phyloP scores from a whole-genome alignment of 2,888 invertebrate genomes.

The Drosophila fungiperda region DNA sequence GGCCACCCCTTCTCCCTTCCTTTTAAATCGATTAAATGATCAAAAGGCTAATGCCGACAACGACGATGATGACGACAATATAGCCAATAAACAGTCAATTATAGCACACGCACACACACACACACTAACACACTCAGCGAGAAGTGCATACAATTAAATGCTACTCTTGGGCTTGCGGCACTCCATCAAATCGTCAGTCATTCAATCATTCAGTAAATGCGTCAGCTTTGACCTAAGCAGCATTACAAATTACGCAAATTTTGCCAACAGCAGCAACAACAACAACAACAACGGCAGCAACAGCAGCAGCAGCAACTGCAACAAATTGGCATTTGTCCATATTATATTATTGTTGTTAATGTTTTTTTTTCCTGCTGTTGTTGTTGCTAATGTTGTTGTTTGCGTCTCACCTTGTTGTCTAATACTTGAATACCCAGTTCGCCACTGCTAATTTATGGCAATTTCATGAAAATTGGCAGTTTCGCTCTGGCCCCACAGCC shows the following conservation, averaged over 20 bases:
- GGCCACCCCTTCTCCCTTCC: no score
- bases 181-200: conserved; percentile 33
- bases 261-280: conserved; percentile 62
- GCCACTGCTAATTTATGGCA: conserved; percentile 71
- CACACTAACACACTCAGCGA: conserved; percentile 7
- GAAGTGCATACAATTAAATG: conserved; percentile 77
- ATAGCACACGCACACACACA: conserved; percentile 45
- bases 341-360: conserved; percentile 32
- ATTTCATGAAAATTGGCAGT: conserved; percentile 68
- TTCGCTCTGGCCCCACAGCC: conserved; percentile 26
- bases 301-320: conserved; percentile 20
- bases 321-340: conserved; percentile 60
- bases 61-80: conserved; percentile 35
- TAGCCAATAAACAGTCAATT: conserved; percentile 78
- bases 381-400: conserved; percentile 37
- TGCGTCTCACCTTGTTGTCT: conserved; percentile 68
- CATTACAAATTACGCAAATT: conserved; percentile 72
- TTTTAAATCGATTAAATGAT: conserved; percentile 65
- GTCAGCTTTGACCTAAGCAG: conserved; percentile 54
- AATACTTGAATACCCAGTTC: conserved; percentile 44
- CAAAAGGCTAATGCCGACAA: conserved; percentile 71
- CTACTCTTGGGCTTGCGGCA: conserved; percentile 54
- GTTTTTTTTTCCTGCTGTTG: conserved; percentile 15
- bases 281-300: conserved; percentile 57
- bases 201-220: conserved; percentile 49